phyloP scores from a whole-genome alignment of 2,888 invertebrate species.

The Scelioninae gen. 1 region DNA sequence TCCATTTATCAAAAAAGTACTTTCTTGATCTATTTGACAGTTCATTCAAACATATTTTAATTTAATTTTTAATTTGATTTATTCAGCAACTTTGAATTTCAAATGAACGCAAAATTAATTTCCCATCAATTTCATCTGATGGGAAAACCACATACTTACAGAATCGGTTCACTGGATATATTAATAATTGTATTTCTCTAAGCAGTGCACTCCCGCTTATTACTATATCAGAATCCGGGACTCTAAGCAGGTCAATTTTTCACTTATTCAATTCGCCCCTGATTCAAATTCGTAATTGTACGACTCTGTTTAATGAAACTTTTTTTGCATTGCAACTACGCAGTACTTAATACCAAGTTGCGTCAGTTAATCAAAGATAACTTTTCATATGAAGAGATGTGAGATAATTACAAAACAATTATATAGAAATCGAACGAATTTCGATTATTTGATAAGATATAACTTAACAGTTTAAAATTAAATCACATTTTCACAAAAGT shows the following conservation, averaged over 20 bases:
- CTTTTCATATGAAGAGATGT: not conserved
- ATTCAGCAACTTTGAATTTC: no score
- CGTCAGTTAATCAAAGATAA: not conserved
- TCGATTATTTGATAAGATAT: not conserved
- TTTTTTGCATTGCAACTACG: slow-evolving; percentile 21
- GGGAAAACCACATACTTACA: not conserved
- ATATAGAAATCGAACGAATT: not conserved
- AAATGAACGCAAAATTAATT: no score
- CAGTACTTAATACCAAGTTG: slow-evolving; percentile 3
- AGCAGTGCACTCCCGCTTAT: not conserved
- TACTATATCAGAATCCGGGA: not conserved
- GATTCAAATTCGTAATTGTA: slow-evolving; percentile 18
- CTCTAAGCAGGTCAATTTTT: slow-evolving; percentile 34
- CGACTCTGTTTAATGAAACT: slow-evolving; percentile 7
- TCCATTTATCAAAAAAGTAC: not conserved
- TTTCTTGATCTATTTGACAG: not conserved
- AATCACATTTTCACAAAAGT: slow-evolving; percentile 1
- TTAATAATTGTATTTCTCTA: not conserved
- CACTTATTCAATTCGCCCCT: slow-evolving; percentile 33
- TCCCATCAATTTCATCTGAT: not conserved
- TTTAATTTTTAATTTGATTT: no score
- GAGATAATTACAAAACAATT: no score
- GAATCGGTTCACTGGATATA: not conserved
- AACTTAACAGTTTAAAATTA: not conserved
- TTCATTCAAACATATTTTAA: no score